A percentile compares a stretch with the other conserved stretches of the same genome.
Evolutionary conservation across 2,888 invertebrate species (phyloP).

Genomic region (Smittia sp.): DNA sequence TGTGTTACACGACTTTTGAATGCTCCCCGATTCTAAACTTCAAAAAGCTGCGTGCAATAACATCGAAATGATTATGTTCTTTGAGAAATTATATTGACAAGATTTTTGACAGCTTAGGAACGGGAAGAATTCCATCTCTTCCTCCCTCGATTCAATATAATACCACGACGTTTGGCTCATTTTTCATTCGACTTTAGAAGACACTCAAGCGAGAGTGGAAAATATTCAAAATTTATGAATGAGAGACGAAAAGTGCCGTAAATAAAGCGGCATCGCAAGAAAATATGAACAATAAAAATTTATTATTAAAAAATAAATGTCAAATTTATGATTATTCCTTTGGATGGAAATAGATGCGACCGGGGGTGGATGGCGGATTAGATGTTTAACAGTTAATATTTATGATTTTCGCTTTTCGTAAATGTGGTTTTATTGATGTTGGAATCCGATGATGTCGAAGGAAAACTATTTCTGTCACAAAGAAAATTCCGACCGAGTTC

Average conservation of each 20-base stretch:
- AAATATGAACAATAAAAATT: conserved; percentile 41
- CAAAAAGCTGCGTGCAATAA: neutral
- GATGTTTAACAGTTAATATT: conserved; percentile 28
- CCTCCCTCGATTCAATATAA: conserved; percentile 6
- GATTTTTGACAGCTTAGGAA: conserved; percentile 11
- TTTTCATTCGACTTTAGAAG: conserved; percentile 27
- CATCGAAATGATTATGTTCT: conserved; percentile 5
- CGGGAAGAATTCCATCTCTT: neutral
- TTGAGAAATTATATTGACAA: conserved; percentile 21
- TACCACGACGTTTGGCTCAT: conserved; percentile 5
- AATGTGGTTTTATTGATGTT: conserved; percentile 30
- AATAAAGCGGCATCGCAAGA: neutral
- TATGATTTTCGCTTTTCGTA: conserved; percentile 28
- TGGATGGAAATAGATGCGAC: conserved; percentile 24
- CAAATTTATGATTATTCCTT: conserved; percentile 41
- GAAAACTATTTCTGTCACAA: conserved; percentile 15
- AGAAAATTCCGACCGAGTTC: conserved; percentile 1
- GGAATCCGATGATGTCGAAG: neutral
- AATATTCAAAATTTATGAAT: conserved; percentile 13
- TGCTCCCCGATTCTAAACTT: too few species aligned
- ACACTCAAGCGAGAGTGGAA: conserved; percentile 1
- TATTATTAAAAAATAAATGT: conserved; percentile 42
- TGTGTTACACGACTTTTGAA: too few species aligned
- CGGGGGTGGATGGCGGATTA: conserved; percentile 32
- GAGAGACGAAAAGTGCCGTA: conserved; percentile 11